Conservation (phyloP, 2,797 vertebrate species). For the Thaleichthys pacificus region DNA sequence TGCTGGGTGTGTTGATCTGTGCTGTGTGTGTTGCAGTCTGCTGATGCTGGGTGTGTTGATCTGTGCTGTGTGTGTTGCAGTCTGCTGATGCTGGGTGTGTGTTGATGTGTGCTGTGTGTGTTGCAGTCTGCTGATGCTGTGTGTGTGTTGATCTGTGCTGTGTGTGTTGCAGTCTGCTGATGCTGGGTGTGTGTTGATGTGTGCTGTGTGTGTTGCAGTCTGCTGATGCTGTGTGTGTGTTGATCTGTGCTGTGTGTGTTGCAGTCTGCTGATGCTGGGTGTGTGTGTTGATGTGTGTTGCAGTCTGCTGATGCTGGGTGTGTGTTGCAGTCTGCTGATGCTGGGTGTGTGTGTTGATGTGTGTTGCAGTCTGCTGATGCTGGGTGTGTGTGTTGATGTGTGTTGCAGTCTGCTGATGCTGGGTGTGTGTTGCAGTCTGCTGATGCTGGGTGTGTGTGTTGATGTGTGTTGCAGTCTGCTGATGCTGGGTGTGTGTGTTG, state of each 20-base stretch:
- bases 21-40: constrained; percentile 72
- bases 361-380: too few relatives aligned
- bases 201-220: constrained; percentile 77
- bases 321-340: too few relatives aligned
- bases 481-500: too few relatives aligned
- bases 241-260: background rate
- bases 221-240: too few relatives aligned
- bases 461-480: too few relatives aligned
- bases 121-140: background rate
- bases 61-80: too few relatives aligned
- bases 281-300: background rate
- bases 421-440: constrained; percentile 66
- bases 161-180: too few relatives aligned
- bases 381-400: constrained; percentile 65
- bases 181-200: constrained; percentile 65
- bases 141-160: too few relatives aligned
- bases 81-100: background rate
- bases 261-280: too few relatives aligned
- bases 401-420: too few relatives aligned
- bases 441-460: background rate
- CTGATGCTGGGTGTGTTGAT: background rate
- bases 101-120: too few relatives aligned
- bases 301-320: too few relatives aligned
- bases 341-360: background rate
- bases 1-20: constrained; percentile 73